Percentiles rank a stretch among this genome's conserved stretches.
These are phyloP conservation scores for Scyliorhinus canicula DNA, from an alignment of 2,797 vertebrate species.

Conservation along the genomic window DNA sequence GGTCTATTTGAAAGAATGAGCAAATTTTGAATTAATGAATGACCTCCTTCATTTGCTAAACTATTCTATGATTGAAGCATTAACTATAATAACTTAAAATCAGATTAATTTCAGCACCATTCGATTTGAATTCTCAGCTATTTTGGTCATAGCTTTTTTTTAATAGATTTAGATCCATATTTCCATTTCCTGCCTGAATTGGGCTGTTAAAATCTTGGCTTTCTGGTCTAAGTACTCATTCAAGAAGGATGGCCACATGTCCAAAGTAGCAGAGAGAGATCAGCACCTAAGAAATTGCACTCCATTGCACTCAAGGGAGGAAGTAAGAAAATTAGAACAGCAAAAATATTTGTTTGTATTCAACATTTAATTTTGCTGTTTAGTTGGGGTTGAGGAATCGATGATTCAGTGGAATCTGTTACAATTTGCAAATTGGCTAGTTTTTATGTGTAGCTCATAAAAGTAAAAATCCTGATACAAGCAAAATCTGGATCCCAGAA, in stretches of 20 bases:
- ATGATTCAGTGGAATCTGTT: neutral
- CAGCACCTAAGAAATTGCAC: neutral
- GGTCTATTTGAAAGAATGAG: neutral
- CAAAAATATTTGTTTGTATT: neutral
- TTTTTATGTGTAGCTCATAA: neutral
- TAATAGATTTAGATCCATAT: neutral
- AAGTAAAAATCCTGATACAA: neutral
- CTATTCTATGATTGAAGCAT: neutral
- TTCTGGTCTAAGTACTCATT: neutral
- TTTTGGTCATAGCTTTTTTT: neutral
- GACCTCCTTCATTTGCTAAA: neutral
- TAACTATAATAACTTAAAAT: neutral
- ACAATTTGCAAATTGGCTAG: neutral
- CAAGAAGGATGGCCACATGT: neutral
- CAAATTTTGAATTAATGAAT: neutral
- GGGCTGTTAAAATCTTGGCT: neutral
- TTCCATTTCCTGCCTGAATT: neutral
- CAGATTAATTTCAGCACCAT: neutral
- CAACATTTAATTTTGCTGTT: neutral
- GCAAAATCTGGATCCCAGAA: conserved; percentile 14
- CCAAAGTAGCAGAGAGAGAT: neutral
- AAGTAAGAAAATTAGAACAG: neutral
- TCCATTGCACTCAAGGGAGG: neutral
- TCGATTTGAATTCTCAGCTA: neutral
- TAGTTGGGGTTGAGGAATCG: neutral